These are phyloP conservation scores for Drosophila parthenogenetica DNA, from an alignment of 2,888 invertebrate species.

Conservation along the genomic window DNA sequence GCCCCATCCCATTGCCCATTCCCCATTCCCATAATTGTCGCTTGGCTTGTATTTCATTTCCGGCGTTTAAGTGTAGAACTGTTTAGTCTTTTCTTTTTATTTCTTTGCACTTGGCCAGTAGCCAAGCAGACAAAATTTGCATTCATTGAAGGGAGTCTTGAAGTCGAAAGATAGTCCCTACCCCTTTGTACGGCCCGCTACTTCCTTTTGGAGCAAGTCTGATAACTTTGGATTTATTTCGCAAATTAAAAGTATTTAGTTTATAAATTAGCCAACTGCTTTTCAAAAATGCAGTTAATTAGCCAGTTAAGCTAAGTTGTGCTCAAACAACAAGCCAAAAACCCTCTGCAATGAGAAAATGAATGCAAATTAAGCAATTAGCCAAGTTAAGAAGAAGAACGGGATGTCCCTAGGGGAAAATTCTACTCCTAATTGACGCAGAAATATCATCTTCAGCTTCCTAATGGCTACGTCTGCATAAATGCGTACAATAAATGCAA, in stretches of 20 bases:
- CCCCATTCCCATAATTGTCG: slow-evolving; percentile 32
- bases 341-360: slow-evolving; percentile 36
- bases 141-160: slow-evolving; percentile 41
- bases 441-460: slow-evolving; percentile 43
- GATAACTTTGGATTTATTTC: slow-evolving; percentile 28
- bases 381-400: slow-evolving; percentile 21
- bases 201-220: slow-evolving; percentile 1
- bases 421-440: slow-evolving; percentile 54
- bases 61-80: slow-evolving; percentile 57
- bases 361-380: slow-evolving; percentile 72
- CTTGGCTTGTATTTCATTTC: slow-evolving; percentile 65
- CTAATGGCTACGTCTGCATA: slow-evolving; percentile 55
- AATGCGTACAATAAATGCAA: slow-evolving; percentile 69
- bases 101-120: slow-evolving; percentile 39
- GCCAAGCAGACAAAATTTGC: slow-evolving; percentile 54
- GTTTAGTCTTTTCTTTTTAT: slow-evolving; percentile 17
- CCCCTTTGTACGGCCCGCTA: too few relatives aligned
- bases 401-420: not conserved
- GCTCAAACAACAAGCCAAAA: slow-evolving; percentile 37
- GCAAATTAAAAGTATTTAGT: slow-evolving; percentile 35
- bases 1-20: not conserved
- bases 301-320: slow-evolving; percentile 43
- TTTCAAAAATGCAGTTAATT: slow-evolving; percentile 64
- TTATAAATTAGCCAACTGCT: slow-evolving; percentile 66
- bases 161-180: not conserved